Evolutionary conservation across 2,797 vertebrate genomes (phyloP), one percentile per base, ranked within the genome.

Genomic region (Brachyrhaphis roseni): DNA sequence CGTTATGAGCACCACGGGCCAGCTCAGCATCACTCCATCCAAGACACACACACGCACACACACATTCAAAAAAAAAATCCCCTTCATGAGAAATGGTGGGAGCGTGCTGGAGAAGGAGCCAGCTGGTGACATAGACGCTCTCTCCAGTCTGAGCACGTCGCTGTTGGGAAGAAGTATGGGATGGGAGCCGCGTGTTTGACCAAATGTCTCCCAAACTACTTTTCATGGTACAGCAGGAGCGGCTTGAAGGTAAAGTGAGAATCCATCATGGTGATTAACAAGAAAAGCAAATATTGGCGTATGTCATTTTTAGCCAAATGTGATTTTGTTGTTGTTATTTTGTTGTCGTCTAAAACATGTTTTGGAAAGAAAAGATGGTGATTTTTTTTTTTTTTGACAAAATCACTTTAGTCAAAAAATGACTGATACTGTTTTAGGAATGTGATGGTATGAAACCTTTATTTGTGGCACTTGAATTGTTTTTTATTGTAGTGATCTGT

Each of bases 1-100:
- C 90, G 87, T 91, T 87, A 90, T 87, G 62, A 86, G 59, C 5
- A 15, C 77, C 59, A 39, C 23, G 10, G 78, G 86, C 87, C 84
- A 85, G 83, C 86, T 82, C 85, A 70, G 87, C 86, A 77, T 72
- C 28, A 72, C 86, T 87, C 79, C 74, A 77, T 78, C 84, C 83
- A 85, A 73, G 84, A 86, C 82, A 86, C 81, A 86, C 26, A 85
- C 81, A 86, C 6, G 2, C 51, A 53, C 13, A 84, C 83, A 85
- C 81, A 86, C 23, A 12, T 3, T 1, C 1, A 84, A 81, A 76
- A 64, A 26, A 70, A 28, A 71, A 28, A 53, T 3, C 31, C 31
- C 70, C 47, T 10, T 68, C 79, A 82, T 82, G 87, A 87, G 77
- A 83, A 89, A 86, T 81, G 82, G 51, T 0, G 51, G 84, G 41